Evolutionary conservation across 2,113 vertebrate species (phyloP), one percentile per base, ranked within the genome.

Genomic region (Oncorhynchus kisutch): DNA sequence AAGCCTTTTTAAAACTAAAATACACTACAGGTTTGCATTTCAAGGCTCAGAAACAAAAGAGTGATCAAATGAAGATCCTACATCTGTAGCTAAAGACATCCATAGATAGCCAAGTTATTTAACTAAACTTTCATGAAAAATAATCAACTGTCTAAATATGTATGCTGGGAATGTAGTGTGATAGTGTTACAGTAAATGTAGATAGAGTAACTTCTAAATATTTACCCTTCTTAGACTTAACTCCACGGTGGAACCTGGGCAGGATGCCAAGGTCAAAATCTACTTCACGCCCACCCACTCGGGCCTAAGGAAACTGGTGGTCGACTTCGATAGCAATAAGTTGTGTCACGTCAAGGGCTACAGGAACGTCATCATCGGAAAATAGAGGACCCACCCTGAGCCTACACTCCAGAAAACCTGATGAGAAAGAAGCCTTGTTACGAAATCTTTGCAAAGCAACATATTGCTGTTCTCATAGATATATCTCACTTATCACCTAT

Each of bases 261-360:
- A 94, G 0, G 92, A 94, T 0, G 92, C 86, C 74, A 97, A 94
- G 76, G 87, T 89, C 60, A 89, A 95, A 22, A 74, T 98, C 70
- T 92, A 96, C 82, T 93, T 99, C 67, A 86, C 94, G 57, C 97
- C 97, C 0, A 86, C 45, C 7, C 92, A 89, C 2, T 39, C 81
- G 0, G 97, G 97, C 11, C 87, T 93, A 2, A 93, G 88, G 78
- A 98, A 96, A 83, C 93, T 99, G 79, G 88, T 96, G 88, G 96
- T 97, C 73, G 92, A 97, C 88, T 99, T 99, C 1, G 91, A 97
- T 84, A 96, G 96, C 1, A 88, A 94, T 92, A 94, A 87, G 83
- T 81, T 99, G 86, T 91, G 86, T 1, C 93, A 96, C 0, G 95
- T 98, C 84, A 96, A 97, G 84, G 96, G 96, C 72, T 96, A 93